Percentiles rank a stretch among this genome's conserved stretches.
These are phyloP conservation scores for Philhelius pedissequus DNA, from an alignment of 2,888 invertebrate species.

Conservation along the genomic window DNA sequence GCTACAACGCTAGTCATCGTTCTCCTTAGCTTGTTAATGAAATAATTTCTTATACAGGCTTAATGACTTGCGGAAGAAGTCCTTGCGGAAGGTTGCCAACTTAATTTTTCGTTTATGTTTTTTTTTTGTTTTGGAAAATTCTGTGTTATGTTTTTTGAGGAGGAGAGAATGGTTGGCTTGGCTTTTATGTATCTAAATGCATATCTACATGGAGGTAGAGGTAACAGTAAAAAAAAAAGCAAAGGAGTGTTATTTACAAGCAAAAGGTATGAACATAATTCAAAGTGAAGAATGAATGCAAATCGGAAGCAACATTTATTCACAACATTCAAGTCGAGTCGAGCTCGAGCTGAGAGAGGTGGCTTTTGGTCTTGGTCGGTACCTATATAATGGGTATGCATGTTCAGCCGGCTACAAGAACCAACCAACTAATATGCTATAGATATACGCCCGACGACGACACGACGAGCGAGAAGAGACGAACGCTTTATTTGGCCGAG, in stretches of 20 bases:
- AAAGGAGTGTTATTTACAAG: conserved; percentile 62
- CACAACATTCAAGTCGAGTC: conserved; percentile 45
- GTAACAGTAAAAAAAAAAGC: background rate
- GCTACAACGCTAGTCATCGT: conserved; percentile 62
- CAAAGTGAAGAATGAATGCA: conserved; percentile 68
- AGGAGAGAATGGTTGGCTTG: conserved; percentile 69
- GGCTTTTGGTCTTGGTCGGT: conserved; percentile 29
- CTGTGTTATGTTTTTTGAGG: conserved; percentile 9
- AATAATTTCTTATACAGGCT: conserved; percentile 73
- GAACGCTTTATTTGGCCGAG: background rate
- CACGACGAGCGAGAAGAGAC: background rate
- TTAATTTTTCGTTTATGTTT: conserved; percentile 60
- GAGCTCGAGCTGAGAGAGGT: conserved; percentile 35
- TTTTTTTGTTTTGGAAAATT: background rate
- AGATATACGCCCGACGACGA: background rate
- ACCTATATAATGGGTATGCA: conserved; percentile 1
- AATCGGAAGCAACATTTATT: conserved; percentile 70
- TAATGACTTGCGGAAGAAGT: conserved; percentile 70
- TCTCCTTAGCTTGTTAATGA: conserved; percentile 70
- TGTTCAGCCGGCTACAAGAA: background rate
- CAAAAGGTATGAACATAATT: conserved; percentile 67
- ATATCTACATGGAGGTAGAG: no score
- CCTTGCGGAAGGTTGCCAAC: conserved; percentile 67
- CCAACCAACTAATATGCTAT: background rate
- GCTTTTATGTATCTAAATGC: conserved; percentile 41